Conservation (phyloP, 2,113 vertebrate species). For the Rhea pennata region DNA sequence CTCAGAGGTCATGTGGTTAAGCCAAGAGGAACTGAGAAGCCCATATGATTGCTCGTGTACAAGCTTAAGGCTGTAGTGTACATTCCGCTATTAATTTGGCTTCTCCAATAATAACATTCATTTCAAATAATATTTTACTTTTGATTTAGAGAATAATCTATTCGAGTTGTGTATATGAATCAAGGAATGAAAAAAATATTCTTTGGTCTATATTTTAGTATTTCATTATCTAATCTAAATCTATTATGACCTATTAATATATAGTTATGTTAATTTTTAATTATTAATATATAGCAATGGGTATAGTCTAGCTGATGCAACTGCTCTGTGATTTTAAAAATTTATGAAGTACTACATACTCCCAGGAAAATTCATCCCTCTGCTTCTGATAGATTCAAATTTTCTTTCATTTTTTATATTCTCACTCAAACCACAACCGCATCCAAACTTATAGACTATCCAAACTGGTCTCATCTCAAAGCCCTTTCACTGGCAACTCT, state of each 20-base stretch:
- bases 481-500: not conserved
- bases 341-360: not conserved
- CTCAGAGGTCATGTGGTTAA: not conserved
- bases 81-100: not conserved
- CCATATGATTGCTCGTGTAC: not conserved
- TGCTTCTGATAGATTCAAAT: not conserved
- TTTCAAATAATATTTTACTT: not conserved
- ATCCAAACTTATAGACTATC: not conserved
- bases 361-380: too few relatives aligned
- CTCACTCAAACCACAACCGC: too few relatives aligned
- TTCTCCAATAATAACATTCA: not conserved
- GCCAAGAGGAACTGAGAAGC: not conserved
- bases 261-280: not conserved
- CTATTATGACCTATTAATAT: not conserved
- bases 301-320: not conserved
- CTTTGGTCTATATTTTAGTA: not conserved
- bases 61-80: not conserved
- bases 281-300: not conserved
- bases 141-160: not conserved
- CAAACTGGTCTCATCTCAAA: not conserved
- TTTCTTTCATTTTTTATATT: too few relatives aligned
- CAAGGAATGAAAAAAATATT: not conserved
- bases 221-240: not conserved
- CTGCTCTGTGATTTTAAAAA: not conserved
- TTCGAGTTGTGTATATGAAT: not conserved